Conservation (phyloP, 2,888 invertebrate species). For the Hydraecia micacea region DNA sequence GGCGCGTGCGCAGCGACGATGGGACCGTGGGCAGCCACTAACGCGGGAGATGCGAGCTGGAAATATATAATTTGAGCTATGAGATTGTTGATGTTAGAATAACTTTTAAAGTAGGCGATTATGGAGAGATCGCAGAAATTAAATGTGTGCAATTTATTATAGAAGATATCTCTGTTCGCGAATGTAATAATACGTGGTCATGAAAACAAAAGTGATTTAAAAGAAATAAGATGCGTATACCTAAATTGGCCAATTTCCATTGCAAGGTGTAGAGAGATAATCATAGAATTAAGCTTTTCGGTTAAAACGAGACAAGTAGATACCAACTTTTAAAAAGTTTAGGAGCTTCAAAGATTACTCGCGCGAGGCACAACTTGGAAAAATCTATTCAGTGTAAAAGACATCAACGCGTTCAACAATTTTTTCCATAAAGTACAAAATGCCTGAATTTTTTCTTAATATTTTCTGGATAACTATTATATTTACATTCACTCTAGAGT, state of each 20-base stretch:
- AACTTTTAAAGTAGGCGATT: neutral
- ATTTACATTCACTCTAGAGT: neutral
- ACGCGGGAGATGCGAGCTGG: conserved; percentile 83
- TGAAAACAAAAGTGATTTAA: neutral
- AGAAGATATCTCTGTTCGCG: neutral
- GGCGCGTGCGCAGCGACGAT: conserved; percentile 82
- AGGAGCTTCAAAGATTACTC: neutral
- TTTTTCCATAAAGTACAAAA: neutral
- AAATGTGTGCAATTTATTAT: neutral
- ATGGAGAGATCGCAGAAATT: no score
- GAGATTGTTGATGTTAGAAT: no score
- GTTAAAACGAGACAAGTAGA: neutral
- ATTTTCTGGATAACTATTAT: neutral
- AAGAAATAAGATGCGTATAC: neutral
- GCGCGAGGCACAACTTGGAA: neutral
- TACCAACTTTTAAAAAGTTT: neutral
- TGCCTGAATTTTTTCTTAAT: neutral
- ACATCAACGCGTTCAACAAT: conserved; percentile 62
- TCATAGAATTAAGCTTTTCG: neutral
- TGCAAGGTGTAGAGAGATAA: neutral
- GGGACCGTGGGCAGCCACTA: conserved; percentile 80
- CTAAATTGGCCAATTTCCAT: neutral
- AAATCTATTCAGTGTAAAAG: conserved; percentile 49
- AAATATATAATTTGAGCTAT: conserved; percentile 20
- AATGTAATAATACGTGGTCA: neutral